phyloP scores from a whole-genome alignment of 2,888 invertebrate genomes.

The Dastarcus helophoroides region DNA sequence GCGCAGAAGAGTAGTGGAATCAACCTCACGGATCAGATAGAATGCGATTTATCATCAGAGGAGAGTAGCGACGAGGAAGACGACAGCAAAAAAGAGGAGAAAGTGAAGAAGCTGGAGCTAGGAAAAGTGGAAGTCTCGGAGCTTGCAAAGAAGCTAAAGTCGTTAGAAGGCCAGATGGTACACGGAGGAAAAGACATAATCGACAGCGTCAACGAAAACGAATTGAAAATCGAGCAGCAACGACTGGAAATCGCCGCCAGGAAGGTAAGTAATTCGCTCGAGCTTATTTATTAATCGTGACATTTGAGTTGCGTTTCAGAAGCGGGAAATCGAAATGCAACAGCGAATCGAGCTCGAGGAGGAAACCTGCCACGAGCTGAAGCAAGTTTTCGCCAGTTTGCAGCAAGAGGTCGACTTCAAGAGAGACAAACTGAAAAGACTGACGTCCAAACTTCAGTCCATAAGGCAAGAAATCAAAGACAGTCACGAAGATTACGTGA shows the following conservation, averaged over 20 bases:
- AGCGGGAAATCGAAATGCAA: conserved; percentile 78
- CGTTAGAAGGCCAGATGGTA: conserved; percentile 88
- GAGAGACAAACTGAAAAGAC: conserved; percentile 83
- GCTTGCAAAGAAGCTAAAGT: conserved; percentile 64
- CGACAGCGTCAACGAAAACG: conserved; percentile 91
- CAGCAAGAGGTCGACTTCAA: conserved; percentile 97
- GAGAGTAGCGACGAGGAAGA: conserved; percentile 30
- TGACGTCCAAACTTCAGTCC: conserved; percentile 69
- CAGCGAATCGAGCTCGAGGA: conserved; percentile 90
- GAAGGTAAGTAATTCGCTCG: conserved; percentile 41
- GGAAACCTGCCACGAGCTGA: conserved; percentile 80
- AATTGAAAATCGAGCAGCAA: conserved; percentile 75
- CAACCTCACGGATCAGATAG: conserved; percentile 10
- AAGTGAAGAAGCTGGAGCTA: conserved; percentile 36
- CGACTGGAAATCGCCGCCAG: conserved; percentile 82
- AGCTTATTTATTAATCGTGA: no score
- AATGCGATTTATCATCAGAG: conserved; percentile 16
- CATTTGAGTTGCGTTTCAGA: conserved; percentile 27
- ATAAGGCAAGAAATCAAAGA: conserved; percentile 70
- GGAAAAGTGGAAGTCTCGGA: conserved; percentile 58
- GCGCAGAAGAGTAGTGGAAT: conserved; percentile 28
- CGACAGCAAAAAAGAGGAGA: conserved; percentile 35
- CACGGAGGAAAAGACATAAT: conserved; percentile 90
- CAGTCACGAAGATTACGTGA: conserved; percentile 77
- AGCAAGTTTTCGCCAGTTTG: conserved; percentile 80